Percentiles rank a stretch among this genome's conserved stretches.
phyloP scores from a whole-genome alignment of 1,140 invertebrate genomes.

The Bombus superbus region DNA sequence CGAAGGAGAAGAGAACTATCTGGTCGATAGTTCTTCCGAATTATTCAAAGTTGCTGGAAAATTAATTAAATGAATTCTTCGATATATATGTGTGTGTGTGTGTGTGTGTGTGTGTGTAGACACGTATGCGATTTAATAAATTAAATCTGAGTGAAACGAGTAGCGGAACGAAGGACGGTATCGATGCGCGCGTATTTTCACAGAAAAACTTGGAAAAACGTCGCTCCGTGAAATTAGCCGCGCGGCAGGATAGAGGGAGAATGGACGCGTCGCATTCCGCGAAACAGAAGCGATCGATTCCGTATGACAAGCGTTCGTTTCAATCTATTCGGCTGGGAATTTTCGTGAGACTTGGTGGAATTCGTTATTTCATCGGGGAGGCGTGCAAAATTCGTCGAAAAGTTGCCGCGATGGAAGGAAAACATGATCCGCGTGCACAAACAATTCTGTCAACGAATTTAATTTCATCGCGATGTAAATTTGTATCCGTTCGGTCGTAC shows the following conservation, averaged over 20 bases:
- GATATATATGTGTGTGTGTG: too few species aligned
- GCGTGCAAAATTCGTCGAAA: slow-evolving; percentile 31
- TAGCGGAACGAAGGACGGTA: not conserved
- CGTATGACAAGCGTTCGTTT: slow-evolving; percentile 8
- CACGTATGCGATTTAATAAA: not conserved
- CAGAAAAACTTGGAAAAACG: not conserved
- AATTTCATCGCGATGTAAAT: slow-evolving; percentile 49
- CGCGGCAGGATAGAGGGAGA: too few species aligned
- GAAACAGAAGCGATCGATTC: slow-evolving; percentile 42
- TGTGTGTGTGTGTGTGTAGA: too few species aligned
- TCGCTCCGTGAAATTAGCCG: not conserved
- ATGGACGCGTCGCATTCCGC: not conserved
- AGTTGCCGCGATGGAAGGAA: slow-evolving; percentile 23
- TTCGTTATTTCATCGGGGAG: slow-evolving; percentile 9
- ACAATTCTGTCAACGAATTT: slow-evolving; percentile 53
- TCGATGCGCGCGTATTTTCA: not conserved
- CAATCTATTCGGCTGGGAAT: slow-evolving; percentile 4
- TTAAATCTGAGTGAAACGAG: not conserved
- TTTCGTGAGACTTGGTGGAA: slow-evolving; percentile 27
- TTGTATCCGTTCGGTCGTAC: slow-evolving; percentile 33
- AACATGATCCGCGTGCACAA: slow-evolving; percentile 41
- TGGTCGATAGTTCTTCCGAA: not conserved
- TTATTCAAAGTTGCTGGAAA: not conserved
- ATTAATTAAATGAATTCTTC: not conserved
- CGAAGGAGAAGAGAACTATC: too few species aligned